phyloP scores from a whole-genome alignment of 2,113 vertebrate genomes.

The Coracopsis vasa region DNA sequence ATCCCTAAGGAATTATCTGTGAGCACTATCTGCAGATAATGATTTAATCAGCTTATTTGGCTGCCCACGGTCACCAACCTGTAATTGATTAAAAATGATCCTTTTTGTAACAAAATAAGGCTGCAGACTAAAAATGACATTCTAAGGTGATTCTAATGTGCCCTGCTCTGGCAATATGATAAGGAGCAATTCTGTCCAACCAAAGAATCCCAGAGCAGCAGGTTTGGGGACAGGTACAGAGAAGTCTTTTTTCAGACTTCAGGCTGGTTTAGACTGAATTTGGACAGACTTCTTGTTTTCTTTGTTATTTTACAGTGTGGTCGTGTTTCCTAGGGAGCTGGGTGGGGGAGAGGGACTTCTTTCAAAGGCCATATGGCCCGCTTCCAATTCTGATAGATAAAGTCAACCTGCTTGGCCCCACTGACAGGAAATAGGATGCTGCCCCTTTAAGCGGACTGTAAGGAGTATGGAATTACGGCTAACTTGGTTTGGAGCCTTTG shows the following conservation, averaged over 20 bases:
- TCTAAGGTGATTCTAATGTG: slow-evolving; percentile 27
- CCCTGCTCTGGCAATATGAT: background rate
- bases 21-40: slow-evolving; percentile 45
- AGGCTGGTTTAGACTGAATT: background rate
- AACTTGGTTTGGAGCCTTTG: slow-evolving; percentile 68
- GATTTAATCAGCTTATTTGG: slow-evolving; percentile 54
- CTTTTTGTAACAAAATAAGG: slow-evolving; percentile 47
- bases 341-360: background rate
- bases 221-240: background rate
- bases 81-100: slow-evolving; percentile 59
- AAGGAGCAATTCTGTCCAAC: background rate
- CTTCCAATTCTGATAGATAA: slow-evolving; percentile 55
- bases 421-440: slow-evolving; percentile 49
- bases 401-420: slow-evolving; percentile 52
- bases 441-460: slow-evolving; percentile 57
- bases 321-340: slow-evolving; percentile 13
- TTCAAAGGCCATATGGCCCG: slow-evolving; percentile 36
- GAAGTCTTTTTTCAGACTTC: background rate
- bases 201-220: background rate
- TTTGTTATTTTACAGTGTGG: background rate
- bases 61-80: slow-evolving; percentile 34
- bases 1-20: slow-evolving; percentile 10
- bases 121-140: slow-evolving; percentile 4
- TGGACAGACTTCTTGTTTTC: background rate
- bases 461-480: slow-evolving; percentile 65